Percentiles rank a stretch among this genome's conserved stretches.
These are phyloP conservation scores for Salticus scenicus DNA, from an alignment of 2,888 invertebrate genomes.

Conservation along the genomic window DNA sequence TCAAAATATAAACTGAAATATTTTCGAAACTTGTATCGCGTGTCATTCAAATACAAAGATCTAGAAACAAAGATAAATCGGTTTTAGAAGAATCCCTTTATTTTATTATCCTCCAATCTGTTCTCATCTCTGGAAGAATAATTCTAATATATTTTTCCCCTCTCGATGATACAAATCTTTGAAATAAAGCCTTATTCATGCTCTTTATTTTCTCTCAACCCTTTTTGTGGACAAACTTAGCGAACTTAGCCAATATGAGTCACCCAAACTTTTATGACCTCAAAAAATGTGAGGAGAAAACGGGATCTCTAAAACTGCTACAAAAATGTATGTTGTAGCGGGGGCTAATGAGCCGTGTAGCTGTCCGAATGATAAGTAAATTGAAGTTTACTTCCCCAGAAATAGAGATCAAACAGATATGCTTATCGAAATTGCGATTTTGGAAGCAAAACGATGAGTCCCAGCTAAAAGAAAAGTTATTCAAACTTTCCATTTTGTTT, in stretches of 20 bases:
- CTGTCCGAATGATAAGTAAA: background rate
- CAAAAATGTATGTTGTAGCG: background rate
- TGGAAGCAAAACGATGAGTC: no score
- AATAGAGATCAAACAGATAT: background rate
- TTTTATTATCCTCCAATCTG: background rate
- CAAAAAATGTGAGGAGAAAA: background rate
- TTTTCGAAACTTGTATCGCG: no score
- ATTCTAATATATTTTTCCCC: background rate
- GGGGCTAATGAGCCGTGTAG: background rate
- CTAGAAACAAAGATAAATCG: no score
- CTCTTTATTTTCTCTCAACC: background rate
- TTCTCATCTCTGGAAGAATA: background rate
- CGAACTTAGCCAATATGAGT: background rate
- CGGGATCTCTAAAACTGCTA: background rate
- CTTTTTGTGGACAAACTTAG: background rate
- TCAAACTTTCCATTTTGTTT: no score
- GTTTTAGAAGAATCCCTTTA: background rate
- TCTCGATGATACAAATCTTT: background rate
- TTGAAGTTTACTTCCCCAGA: background rate
- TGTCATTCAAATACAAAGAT: no score
- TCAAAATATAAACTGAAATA: no score
- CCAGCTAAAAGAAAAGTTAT: no score
- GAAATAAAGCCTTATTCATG: background rate
- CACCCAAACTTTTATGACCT: background rate
- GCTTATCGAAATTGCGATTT: background rate